Evolutionary conservation across 2,113 vertebrate species (phyloP), one percentile per base, ranked within the genome.

Genomic region (Hylia prasina): DNA sequence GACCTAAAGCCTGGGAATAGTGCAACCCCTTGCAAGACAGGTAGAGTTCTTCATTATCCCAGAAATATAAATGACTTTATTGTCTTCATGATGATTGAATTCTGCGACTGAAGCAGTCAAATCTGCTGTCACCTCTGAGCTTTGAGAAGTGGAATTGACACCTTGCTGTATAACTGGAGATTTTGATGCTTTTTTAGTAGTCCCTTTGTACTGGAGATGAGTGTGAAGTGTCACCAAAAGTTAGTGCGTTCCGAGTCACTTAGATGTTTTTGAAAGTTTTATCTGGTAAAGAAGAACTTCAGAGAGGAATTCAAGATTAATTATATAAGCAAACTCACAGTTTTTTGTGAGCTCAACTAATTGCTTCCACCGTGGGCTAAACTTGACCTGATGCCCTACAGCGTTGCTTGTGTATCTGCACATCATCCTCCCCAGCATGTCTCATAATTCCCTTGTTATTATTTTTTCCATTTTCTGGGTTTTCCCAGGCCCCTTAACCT

Each of bases 401-500:
- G 68, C 86, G 72, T 47, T 89, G 76, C 80, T 86, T 92, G 66
- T 31, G 53, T 92, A 69, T 93, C 71, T 80, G 47, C 60, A 86
- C 72, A 87, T 90, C 91, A 81, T 93, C 94, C 95, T 97, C 94
- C 95, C 89, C 91, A 95, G 89, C 93, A 87, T 54, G 89, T 93
- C 86, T 94, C 79, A 93, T 89, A 89, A 79, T 92, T 89, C 60
- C 18, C 82, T 93, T 96, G 53, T 93, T 96, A 87, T 96, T 96
- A 92, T 95, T 94, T 92, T 82, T 90, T 77, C 39, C 15, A 58
- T 92, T 96, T 96, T 89, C 92, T 93, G 88, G 27, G 33, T 80
- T 96, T 97, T 96, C 92, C 94, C 92, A 97, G 95, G 92, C 89
- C 90, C 93, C 82, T 90, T 95, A 92, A 83, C 82, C 92, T 86